A percentile compares a stretch with the other conserved stretches of the same genome.
Evolutionary conservation across 2,113 vertebrate genomes (phyloP).

Genomic region (Pteruthius melanotis): DNA sequence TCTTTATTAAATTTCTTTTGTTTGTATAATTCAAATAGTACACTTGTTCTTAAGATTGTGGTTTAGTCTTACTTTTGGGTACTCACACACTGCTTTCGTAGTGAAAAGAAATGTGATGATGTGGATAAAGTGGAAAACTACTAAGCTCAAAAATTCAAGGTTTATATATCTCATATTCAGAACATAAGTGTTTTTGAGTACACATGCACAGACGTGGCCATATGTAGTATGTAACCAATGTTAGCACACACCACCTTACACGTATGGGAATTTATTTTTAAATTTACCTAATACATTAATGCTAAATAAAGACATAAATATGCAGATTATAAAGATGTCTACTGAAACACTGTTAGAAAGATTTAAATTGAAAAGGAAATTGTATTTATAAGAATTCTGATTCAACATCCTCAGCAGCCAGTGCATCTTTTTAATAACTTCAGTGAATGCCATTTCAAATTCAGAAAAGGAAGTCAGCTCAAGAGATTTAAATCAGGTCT

Average conservation of each 20-base stretch:
- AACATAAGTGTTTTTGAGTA: neutral
- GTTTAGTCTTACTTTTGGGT: neutral
- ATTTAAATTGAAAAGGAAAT: neutral
- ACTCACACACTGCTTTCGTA: neutral
- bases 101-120: neutral
- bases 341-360: neutral
- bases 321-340: neutral
- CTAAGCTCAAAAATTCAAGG: neutral
- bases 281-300: neutral
- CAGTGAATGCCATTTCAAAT: neutral
- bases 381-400: neutral
- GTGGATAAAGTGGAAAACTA: neutral
- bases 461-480: neutral
- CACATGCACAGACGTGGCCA: neutral
- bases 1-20: neutral
- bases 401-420: neutral
- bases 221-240: neutral
- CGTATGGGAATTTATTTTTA: neutral
- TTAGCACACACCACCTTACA: neutral
- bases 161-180: neutral
- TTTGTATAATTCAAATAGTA: neutral
- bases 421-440: neutral
- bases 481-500: constrained; percentile 1
- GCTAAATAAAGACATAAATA: neutral
- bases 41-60: neutral